Conservation (phyloP, 2,888 invertebrate species). For the Apoderus coryli region DNA sequence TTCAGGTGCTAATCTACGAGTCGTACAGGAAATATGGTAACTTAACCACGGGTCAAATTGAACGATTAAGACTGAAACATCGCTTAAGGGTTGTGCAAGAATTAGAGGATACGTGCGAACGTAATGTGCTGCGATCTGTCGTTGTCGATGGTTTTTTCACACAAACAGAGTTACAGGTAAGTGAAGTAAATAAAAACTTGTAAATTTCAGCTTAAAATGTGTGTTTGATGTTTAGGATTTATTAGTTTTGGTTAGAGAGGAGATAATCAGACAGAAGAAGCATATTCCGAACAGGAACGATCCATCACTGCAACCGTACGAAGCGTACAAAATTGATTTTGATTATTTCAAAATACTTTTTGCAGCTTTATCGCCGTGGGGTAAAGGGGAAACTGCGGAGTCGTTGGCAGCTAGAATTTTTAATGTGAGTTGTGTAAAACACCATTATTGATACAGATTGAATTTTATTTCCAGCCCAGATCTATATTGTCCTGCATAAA, state of each 20-base stretch:
- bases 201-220: conserved; percentile 6
- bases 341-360: conserved; percentile 80
- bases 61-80: conserved; percentile 80
- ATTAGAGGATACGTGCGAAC: conserved; percentile 77
- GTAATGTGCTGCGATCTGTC: conserved; percentile 80
- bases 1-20: conserved; percentile 72
- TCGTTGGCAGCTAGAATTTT: conserved; percentile 78
- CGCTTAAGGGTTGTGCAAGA: conserved; percentile 83
- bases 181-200: too few species aligned
- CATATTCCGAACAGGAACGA: conserved; percentile 48
- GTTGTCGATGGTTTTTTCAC: conserved; percentile 52
- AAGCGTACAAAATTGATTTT: conserved; percentile 77
- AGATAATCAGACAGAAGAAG: conserved; percentile 55
- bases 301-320: conserved; percentile 67
- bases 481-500: too few species aligned
- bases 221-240: conserved; percentile 29
- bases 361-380: conserved; percentile 83
- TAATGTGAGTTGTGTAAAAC: conserved; percentile 62
- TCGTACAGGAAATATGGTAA: conserved; percentile 71
- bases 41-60: conserved; percentile 76
- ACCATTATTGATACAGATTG: too few species aligned
- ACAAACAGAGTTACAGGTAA: conserved; percentile 42
- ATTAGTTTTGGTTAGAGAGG: conserved; percentile 48
- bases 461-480: too few species aligned
- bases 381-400: conserved; percentile 64